Evolutionary conservation across 2,113 vertebrate genomes (phyloP).

Genomic region (Eretmochelys imbricata): DNA sequence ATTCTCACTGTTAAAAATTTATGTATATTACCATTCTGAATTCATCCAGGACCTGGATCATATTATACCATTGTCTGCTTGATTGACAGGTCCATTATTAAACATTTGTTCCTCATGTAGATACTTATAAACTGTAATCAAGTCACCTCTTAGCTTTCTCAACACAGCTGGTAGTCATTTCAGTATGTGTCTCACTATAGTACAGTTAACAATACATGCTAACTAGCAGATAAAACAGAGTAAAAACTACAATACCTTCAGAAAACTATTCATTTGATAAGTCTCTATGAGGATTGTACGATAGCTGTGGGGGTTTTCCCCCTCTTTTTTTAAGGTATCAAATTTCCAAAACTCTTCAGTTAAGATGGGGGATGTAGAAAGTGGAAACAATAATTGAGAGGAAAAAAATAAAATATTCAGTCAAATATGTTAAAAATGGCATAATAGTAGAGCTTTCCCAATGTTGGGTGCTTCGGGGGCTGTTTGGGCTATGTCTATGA

Average conservation of each 20-base stretch:
- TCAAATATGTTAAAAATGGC: not conserved
- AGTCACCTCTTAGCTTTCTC: too few species aligned
- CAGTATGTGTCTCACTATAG: not conserved
- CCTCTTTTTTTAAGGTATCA: not conserved
- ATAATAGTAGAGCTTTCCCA: not conserved
- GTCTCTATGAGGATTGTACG: not conserved
- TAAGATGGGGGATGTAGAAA: not conserved
- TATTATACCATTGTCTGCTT: too few species aligned
- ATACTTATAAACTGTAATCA: too few species aligned
- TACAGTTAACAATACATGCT: not conserved
- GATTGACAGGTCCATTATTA: too few species aligned
- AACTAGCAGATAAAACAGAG: not conserved
- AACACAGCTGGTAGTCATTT: not conserved
- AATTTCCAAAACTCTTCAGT: not conserved
- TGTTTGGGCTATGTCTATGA: not conserved
- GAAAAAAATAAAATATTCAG: rapidly evolving
- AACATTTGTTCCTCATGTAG: too few species aligned
- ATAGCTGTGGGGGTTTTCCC: not conserved
- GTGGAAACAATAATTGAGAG: not conserved
- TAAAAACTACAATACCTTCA: not conserved
- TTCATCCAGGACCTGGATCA: too few species aligned
- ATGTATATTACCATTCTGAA: too few species aligned
- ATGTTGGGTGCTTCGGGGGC: not conserved
- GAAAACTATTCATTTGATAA: not conserved
- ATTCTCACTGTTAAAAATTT: not conserved